Conservation (phyloP, 2,113 vertebrate species). For the Dissostichus mawsoni region DNA sequence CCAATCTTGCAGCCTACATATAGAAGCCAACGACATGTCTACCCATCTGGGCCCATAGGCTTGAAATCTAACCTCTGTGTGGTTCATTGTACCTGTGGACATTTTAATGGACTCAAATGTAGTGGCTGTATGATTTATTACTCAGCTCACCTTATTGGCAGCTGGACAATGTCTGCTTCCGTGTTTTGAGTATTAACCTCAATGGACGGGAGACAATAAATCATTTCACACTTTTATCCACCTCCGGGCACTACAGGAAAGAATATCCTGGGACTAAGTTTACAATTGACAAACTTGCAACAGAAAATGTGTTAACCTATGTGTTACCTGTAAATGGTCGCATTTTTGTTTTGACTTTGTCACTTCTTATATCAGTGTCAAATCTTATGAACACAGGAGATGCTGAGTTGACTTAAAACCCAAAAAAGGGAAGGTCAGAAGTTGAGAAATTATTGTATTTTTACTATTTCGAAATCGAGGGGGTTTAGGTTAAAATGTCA, state of each 20-base stretch:
- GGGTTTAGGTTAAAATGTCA: not conserved
- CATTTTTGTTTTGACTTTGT: not conserved
- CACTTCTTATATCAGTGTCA: not conserved
- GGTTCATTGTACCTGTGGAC: not conserved
- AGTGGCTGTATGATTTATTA: constrained; percentile 27
- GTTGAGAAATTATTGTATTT: constrained; percentile 17
- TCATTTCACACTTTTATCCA: not conserved
- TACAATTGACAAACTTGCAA: not conserved
- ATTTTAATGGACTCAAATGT: constrained; percentile 20
- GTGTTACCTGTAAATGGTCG: not conserved
- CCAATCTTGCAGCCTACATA: constrained; percentile 41
- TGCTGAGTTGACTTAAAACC: not conserved
- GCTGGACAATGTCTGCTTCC: constrained; percentile 8
- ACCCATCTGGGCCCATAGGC: constrained; percentile 33
- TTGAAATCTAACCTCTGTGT: constrained; percentile 27
- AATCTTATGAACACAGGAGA: not conserved
- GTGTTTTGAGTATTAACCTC: constrained; percentile 28
- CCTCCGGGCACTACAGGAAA: not conserved
- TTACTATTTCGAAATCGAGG: not conserved
- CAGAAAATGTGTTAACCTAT: not conserved
- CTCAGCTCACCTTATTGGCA: constrained; percentile 21
- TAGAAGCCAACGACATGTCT: constrained; percentile 35
- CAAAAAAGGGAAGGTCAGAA: constrained; percentile 1
- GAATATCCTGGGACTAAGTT: not conserved
- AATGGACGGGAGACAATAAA: not conserved